Percentiles rank a stretch among this genome's conserved stretches.
Evolutionary conservation across 2,113 vertebrate genomes (phyloP).

Genomic region (Haemorhous mexicanus): DNA sequence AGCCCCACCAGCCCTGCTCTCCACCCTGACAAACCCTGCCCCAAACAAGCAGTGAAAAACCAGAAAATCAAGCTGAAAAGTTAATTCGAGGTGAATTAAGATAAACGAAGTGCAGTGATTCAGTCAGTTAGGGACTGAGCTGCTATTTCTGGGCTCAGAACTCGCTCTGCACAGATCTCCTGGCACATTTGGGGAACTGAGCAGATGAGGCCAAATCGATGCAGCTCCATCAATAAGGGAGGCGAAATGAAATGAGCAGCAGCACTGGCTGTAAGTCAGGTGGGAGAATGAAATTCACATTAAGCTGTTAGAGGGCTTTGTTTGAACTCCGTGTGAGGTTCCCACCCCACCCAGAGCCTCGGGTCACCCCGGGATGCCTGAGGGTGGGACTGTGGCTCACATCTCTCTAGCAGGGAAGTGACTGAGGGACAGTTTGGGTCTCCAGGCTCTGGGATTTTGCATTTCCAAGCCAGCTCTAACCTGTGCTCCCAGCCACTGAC

Average conservation of each 20-base stretch:
- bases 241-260: neutral
- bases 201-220: neutral
- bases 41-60: neutral
- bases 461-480: neutral
- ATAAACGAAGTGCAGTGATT: neutral
- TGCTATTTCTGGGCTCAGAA: neutral
- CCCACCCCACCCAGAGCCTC: too few species aligned
- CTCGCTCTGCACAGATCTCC: neutral
- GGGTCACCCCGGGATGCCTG: accelerated
- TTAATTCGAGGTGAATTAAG: neutral
- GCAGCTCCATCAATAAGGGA: neutral
- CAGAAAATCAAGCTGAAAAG: neutral
- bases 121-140: neutral
- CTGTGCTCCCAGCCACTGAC: neutral
- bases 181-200: neutral
- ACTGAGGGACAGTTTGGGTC: neutral
- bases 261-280: neutral
- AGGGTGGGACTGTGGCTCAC: neutral
- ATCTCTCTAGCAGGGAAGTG: accelerated
- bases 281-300: neutral
- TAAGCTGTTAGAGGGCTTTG: neutral
- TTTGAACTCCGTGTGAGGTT: neutral
- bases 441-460: neutral
- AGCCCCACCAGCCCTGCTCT: neutral
- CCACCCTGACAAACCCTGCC: neutral